A percentile compares a stretch with the other conserved stretches of the same genome.
Conservation (phyloP, 2,113 vertebrate genomes). For the Peucedramus taeniatus region DNA sequence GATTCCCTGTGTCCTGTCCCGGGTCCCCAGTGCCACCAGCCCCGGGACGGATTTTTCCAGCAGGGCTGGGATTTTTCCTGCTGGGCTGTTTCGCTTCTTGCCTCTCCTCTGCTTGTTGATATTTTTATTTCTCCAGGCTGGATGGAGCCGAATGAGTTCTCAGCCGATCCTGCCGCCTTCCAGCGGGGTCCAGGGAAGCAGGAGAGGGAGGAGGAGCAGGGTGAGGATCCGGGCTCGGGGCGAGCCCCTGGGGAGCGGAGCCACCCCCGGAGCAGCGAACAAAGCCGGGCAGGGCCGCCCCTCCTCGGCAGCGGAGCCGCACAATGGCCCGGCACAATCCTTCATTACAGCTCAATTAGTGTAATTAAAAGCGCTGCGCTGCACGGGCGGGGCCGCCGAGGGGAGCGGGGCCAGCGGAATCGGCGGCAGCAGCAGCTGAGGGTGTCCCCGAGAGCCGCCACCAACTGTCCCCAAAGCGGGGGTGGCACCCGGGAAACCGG, state of each 20-base stretch:
- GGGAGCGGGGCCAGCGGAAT: conserved; percentile 67
- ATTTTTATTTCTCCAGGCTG: not conserved
- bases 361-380: conserved; percentile 76
- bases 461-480: conserved; percentile 70
- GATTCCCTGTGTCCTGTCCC: not conserved
- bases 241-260: not conserved
- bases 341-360: conserved; percentile 80
- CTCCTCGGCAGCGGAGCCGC: not conserved
- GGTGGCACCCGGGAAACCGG: not conserved
- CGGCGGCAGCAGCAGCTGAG: conserved; percentile 50
- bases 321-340: conserved; percentile 63
- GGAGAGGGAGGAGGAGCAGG: not conserved
- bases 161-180: not conserved
- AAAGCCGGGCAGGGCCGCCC: not conserved
- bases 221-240: not conserved
- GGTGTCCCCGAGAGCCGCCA: conserved; percentile 24
- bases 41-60: not conserved
- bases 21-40: not conserved
- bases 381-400: conserved; percentile 64
- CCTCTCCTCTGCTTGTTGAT: not conserved
- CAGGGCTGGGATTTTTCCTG: not conserved
- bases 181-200: not conserved
- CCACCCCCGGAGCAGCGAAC: not conserved
- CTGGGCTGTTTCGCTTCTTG: not conserved
- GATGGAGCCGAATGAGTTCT: not conserved